These are phyloP conservation scores for Dromaius novaehollandiae DNA, from an alignment of 2,113 vertebrate genomes.

Conservation along the genomic window DNA sequence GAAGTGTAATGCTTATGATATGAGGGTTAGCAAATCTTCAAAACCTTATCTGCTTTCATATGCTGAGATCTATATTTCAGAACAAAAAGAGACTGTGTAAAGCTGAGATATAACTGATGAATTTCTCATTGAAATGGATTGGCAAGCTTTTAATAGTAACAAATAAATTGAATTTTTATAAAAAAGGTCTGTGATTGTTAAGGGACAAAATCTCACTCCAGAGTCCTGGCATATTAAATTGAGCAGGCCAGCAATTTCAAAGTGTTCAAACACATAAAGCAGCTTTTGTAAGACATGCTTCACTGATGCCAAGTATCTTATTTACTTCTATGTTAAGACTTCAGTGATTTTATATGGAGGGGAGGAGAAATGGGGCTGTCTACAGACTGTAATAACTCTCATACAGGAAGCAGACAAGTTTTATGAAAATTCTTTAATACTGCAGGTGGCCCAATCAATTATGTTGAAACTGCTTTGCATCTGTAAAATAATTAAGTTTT, in stretches of 20 bases:
- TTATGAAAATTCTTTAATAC: neutral
- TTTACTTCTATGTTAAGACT: neutral
- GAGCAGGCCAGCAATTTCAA: neutral
- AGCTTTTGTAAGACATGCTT: neutral
- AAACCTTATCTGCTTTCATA: neutral
- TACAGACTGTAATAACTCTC: neutral
- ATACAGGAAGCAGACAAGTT: neutral
- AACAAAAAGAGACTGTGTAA: neutral
- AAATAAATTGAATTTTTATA: neutral
- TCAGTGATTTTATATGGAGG: neutral
- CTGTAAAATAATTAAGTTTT: neutral
- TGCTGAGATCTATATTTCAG: neutral
- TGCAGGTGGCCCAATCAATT: neutral
- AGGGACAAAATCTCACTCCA: neutral
- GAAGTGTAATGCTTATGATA: neutral
- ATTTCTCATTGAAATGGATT: neutral
- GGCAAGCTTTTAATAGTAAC: neutral
- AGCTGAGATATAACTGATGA: neutral
- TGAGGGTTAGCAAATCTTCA: neutral
- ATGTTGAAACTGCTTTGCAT: neutral
- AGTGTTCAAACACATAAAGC: neutral
- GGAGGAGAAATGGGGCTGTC: neutral
- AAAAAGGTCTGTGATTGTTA: neutral
- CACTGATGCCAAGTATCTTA: neutral
- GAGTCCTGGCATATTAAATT: neutral